Evolutionary conservation across 1,140 invertebrate species (phyloP), one percentile per base, ranked within the genome.

Genomic region (Thrips palmi): DNA sequence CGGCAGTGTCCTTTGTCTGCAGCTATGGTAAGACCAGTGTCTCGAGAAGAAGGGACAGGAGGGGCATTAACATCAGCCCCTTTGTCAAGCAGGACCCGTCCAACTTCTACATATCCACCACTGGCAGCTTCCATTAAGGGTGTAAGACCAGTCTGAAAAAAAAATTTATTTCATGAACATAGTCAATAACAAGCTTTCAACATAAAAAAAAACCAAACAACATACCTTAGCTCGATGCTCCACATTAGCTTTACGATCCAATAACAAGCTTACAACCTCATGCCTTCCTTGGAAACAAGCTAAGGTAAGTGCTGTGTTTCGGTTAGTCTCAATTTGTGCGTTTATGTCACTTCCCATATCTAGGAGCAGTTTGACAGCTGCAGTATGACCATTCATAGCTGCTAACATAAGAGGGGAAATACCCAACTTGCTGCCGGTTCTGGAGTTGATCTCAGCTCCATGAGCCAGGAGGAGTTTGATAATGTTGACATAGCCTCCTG

Each of bases 301-400:
- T 27, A 99, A 67, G 7, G 96, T 99, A 34, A 99, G 64, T 4
- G 96, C 96, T 10, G 96, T 99, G 58, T 99, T 99, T 29, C 92
- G 66, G 60, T 99, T 99, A 2, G 96, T 99, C 62, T 99, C 96
- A 49, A 99, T 99, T 67, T 97, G 88, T 36, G 94, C 93, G 68
- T 99, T 98, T 43, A 99, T 98, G 58, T 99, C 96, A 55, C 88
- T 93, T 37, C 93, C 93, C 76, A 88, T 92, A 56, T 98, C 93
- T 33, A 99, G 62, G 12, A 99, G 64, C 33, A 98, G 62, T 51
- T 81, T 78, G 10, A 86, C 83, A 33, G 83, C 82, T 37, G 79
- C 77, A 60, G 87, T 88, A 62, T 99, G 94, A 0, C 94, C 94
- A 71, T 99, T 98, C 94, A 99, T 98, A 5, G 96, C 91, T 15